Evolutionary conservation across 2,888 invertebrate genomes (phyloP), one percentile per base, ranked within the genome.

Genomic region (Sminthurides aquaticus): DNA sequence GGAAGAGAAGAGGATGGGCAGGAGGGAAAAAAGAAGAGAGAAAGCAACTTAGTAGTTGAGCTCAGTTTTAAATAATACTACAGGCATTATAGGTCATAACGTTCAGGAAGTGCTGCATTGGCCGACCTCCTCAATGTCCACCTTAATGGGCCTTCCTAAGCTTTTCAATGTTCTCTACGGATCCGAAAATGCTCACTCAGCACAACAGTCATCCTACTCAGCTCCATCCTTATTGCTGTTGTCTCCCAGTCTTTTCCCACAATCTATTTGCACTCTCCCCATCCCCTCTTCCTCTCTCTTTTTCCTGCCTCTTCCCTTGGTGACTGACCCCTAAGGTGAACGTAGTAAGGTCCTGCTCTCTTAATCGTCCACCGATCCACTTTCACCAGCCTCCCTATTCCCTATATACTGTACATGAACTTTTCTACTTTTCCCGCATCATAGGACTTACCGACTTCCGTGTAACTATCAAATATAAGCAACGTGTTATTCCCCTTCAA

Each of bases 81-180:
- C 69, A 69, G 67, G 67, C 71, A 74, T 74, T 73, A 74, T 72
- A 72, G 74, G 74, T 74, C 74, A 73, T 74, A 72, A 72, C 74
- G 72, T 69, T 74, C 73, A 72, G 74, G 74, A 74, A 74, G 74
- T 74, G 71, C 72, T 72, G 70, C 69, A 70, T 71, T 70, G 69
- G 68, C 69, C 72, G 65, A 71, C 72, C 74, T 71, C 71, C 71
- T 67, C 73, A 74, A 73, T 74, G 74, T 71, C 73, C 73, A 70
- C 69, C 65, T 57, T 74, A 72, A 74, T 74, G 71, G 73, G 61
- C 52, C 66, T 74, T 68, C 65, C 68, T 72, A 74, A 74, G 74
- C 74, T 72, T 72, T 70, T 72, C 71, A 74, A 72, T 72, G 74
- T 71, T 72, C 70, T 74, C 68, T 52, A 66, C 55, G 67, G 70